phyloP scores from a whole-genome alignment of 1,140 invertebrate species.

The Drosophila ficusphila region DNA sequence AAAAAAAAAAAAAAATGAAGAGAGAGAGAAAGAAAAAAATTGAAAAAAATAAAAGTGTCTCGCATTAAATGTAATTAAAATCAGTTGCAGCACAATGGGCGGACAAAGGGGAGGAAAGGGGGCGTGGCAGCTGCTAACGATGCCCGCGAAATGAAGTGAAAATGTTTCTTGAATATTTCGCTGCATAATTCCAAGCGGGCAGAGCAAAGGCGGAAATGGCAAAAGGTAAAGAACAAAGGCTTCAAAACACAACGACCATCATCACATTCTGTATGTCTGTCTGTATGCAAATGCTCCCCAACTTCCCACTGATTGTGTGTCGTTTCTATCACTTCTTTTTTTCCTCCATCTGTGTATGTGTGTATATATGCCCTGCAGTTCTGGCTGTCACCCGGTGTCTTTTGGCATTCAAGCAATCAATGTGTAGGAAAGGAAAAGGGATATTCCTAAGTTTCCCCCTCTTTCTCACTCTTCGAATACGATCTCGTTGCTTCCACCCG shows the following conservation, averaged over 20 bases:
- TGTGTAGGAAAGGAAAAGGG: too few species aligned
- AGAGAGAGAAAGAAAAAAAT: neutral
- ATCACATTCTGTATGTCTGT: too few species aligned
- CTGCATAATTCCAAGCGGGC: constrained; percentile 48
- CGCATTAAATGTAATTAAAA: constrained; percentile 64
- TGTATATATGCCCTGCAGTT: too few species aligned
- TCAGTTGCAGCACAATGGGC: constrained; percentile 40
- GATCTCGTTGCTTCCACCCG: too few species aligned
- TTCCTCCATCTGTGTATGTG: too few species aligned
- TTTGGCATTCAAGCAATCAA: too few species aligned
- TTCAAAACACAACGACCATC: neutral
- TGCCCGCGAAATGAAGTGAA: constrained; percentile 57
- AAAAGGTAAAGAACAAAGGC: constrained; percentile 29
- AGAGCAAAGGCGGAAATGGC: constrained; percentile 18
- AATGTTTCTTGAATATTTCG: constrained; percentile 58
- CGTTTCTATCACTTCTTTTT: neutral
- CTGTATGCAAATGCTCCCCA: constrained; percentile 16
- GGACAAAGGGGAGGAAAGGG: neutral
- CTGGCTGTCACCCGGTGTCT: too few species aligned
- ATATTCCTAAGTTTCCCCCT: too few species aligned
- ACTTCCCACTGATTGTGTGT: constrained; percentile 13
- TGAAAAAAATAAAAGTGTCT: constrained; percentile 41
- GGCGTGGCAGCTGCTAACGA: constrained; percentile 34
- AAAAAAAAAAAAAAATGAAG: neutral
- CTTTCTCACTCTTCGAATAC: too few species aligned